Evolutionary conservation across 2,113 vertebrate species (phyloP).

Genomic region (Corydoras maculifer): DNA sequence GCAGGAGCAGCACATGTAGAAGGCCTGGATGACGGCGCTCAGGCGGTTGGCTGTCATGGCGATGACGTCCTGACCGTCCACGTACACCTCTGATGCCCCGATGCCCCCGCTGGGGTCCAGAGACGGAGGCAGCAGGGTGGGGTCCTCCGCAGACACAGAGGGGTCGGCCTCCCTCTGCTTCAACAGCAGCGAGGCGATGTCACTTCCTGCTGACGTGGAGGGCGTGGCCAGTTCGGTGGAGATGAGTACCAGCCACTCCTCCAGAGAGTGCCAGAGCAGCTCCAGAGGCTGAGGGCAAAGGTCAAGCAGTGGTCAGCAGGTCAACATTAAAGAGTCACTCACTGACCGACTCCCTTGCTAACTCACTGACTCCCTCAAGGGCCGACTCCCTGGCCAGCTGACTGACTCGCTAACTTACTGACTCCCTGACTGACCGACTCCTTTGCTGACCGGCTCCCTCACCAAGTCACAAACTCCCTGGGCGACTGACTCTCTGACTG

Average conservation of each 20-base stretch:
- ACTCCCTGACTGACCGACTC: no score
- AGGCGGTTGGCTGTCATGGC: slow-evolving; percentile 94
- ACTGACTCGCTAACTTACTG: no score
- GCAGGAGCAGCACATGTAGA: slow-evolving; percentile 97
- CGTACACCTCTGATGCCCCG: slow-evolving; percentile 70
- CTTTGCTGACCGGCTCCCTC: no score
- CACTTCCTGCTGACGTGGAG: slow-evolving; percentile 44
- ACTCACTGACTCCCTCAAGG: no score
- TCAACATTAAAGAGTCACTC: no score
- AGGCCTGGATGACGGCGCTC: slow-evolving; percentile 96
- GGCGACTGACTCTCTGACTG: no score
- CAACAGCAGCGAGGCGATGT: slow-evolving; percentile 72
- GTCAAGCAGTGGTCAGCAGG: no score
- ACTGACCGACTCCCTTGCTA: no score
- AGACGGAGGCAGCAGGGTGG: not conserved
- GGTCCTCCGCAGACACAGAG: slow-evolving; percentile 32
- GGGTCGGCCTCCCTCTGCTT: slow-evolving; percentile 74
- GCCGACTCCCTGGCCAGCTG: no score
- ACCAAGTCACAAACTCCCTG: no score
- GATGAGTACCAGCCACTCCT: slow-evolving; percentile 96
- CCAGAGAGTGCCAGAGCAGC: slow-evolving; percentile 94
- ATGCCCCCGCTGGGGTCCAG: slow-evolving; percentile 55
- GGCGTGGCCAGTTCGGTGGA: slow-evolving; percentile 85
- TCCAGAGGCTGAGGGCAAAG: slow-evolving; percentile 77
- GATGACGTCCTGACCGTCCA: slow-evolving; percentile 90